phyloP scores from a whole-genome alignment of 2,113 vertebrate species.

The Tichodroma muraria region DNA sequence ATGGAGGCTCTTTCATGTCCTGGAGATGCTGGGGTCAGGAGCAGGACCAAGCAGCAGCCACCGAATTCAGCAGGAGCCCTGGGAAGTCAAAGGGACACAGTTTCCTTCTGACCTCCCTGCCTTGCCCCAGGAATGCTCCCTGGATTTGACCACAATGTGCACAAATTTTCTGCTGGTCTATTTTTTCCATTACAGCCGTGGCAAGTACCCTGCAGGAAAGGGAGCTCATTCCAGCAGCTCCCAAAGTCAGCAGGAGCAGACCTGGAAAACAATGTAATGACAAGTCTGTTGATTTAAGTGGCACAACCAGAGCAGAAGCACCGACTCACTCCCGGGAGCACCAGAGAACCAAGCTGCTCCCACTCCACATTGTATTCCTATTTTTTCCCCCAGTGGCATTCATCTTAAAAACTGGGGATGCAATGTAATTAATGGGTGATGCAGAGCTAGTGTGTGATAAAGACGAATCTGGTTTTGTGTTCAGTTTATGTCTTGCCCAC shows the following conservation, averaged over 20 bases:
- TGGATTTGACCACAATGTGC: accelerated
- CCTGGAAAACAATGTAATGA: background rate
- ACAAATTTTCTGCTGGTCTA: background rate
- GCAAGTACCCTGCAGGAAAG: background rate
- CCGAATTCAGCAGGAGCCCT: background rate
- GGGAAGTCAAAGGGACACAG: background rate
- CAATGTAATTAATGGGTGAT: background rate
- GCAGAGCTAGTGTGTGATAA: background rate
- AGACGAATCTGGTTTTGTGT: background rate
- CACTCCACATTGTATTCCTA: background rate
- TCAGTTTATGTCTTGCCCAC: background rate
- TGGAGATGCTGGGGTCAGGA: background rate
- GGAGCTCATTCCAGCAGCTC: background rate
- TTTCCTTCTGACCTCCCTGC: background rate
- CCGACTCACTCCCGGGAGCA: accelerated
- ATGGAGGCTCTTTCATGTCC: background rate
- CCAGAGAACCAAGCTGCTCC: background rate
- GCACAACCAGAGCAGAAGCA: accelerated
- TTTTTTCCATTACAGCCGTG: background rate
- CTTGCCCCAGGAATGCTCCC: background rate
- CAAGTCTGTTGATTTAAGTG: background rate
- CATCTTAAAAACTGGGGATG: background rate
- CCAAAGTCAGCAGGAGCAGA: background rate
- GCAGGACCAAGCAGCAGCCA: background rate
- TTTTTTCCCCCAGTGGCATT: background rate